These are phyloP conservation scores for Polia nebulosa DNA, from an alignment of 2,888 invertebrate species.

Conservation along the genomic window DNA sequence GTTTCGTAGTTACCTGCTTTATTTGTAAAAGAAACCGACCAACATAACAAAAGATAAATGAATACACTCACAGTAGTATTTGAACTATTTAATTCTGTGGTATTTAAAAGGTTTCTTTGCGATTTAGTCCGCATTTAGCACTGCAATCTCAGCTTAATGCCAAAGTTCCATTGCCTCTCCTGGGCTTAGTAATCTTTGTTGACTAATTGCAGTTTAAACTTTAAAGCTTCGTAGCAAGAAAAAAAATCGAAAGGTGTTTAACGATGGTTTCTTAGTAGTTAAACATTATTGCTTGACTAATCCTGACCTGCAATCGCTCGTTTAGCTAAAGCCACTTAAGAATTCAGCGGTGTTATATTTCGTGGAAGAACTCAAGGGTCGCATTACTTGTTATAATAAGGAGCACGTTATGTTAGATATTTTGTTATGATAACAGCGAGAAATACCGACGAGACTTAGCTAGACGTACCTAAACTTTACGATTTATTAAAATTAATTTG, in stretches of 20 bases:
- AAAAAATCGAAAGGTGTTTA: slow-evolving; percentile 48
- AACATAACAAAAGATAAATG: neutral
- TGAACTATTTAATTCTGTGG: slow-evolving; percentile 14
- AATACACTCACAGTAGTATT: slow-evolving; percentile 1
- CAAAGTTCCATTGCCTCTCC: slow-evolving; percentile 36
- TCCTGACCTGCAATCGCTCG: slow-evolving; percentile 66
- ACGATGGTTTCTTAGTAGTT: slow-evolving; percentile 34
- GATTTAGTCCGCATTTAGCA: slow-evolving; percentile 6
- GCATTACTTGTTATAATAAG: slow-evolving; percentile 71
- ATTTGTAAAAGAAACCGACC: neutral
- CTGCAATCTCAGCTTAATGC: slow-evolving; percentile 24
- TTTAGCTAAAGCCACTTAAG: slow-evolving; percentile 75
- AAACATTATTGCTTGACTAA: slow-evolving; percentile 53
- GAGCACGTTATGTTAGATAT: slow-evolving; percentile 51
- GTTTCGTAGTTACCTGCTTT: slow-evolving; percentile 8
- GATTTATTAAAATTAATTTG: slow-evolving; percentile 56
- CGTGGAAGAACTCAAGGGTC: slow-evolving; percentile 74
- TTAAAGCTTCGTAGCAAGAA: no score
- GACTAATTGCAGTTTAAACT: slow-evolving; percentile 9
- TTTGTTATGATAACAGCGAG: slow-evolving; percentile 46
- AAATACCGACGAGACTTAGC: slow-evolving; percentile 22
- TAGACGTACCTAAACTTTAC: slow-evolving; percentile 40
- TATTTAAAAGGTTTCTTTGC: slow-evolving; percentile 5
- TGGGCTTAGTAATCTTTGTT: slow-evolving; percentile 16
- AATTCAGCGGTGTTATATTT: slow-evolving; percentile 76